Evolutionary conservation across 2,113 vertebrate genomes (phyloP), one percentile per base, ranked within the genome.

Genomic region (Pholis gunnellus): DNA sequence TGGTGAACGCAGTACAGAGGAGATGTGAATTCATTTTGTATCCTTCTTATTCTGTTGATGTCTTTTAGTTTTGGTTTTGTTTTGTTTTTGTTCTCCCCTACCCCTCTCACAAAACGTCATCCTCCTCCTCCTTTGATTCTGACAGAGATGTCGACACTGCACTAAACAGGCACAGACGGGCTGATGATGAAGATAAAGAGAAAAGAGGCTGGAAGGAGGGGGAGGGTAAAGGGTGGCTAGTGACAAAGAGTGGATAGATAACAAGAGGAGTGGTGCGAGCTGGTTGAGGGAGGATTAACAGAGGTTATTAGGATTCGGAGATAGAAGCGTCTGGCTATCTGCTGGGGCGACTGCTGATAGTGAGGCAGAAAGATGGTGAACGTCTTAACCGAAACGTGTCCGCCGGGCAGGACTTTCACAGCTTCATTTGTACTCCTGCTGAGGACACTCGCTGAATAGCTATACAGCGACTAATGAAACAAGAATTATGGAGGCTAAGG

Each of bases 181-280:
- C 81, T 61, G 89, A 82, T 87, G 80, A 76, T 40, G 84, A 82
- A 71, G 80, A 92, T 83, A 86, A 88, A 87, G 84, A 73, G 72
- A 59, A 68, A 42, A 22, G 64, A 46, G 66, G 38, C 75, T 71
- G 72, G 69, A 81, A 81, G 78, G 77, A 65, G 9, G 42, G 5
- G 61, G 17, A 48, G 59, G n/a, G 57, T 69, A 56, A 63, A 38
- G 65, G 67, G 65, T 25, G 63, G 72, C 72, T 17, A 78, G 42
- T 73, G 56, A 72, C 67, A 57, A 64, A 38, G 66, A 70, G 65
- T 25, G 63, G 73, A 75, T 17, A 79, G 87, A 90, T 81, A 91
- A 86, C 67, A 68, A 73, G 72, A 75, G 42, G 54, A 87, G 71
- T 29, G 40, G 66, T 15, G 71, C 2, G 31, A 68, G 59, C 59